phyloP scores from a whole-genome alignment of 2,888 invertebrate genomes.

The Hydraecia micacea region DNA sequence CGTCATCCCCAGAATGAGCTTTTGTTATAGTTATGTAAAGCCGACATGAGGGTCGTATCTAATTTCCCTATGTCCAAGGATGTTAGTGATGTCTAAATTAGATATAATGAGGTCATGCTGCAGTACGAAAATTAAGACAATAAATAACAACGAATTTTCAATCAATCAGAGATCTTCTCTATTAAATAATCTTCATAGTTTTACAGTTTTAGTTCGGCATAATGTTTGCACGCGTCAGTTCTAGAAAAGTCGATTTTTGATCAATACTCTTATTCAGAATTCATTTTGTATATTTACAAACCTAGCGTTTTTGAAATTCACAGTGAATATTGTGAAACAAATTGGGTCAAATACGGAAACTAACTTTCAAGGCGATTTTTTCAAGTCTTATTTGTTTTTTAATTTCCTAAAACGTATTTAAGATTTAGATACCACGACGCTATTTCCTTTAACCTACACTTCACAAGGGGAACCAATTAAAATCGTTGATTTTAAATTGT shows the following conservation, averaged over 20 bases:
- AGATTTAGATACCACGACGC: not conserved
- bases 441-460: not conserved
- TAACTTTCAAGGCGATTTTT: not conserved
- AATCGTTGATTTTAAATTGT: not conserved
- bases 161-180: not conserved
- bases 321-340: not conserved
- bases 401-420: not conserved
- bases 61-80: conserved; percentile 45
- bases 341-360: not conserved
- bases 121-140: not conserved
- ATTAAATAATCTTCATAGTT: conserved; percentile 5
- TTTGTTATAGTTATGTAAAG: conserved; percentile 69
- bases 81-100: conserved; percentile 3
- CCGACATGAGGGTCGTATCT: conserved; percentile 72
- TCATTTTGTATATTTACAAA: not conserved
- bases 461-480: not conserved
- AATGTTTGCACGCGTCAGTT: not conserved
- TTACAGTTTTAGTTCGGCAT: not conserved
- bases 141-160: not conserved
- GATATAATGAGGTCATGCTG: conserved; percentile 5
- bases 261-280: not conserved
- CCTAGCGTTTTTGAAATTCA: not conserved
- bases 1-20: conserved; percentile 64
- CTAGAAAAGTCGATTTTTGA: not conserved
- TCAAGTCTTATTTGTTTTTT: not conserved